These are phyloP conservation scores for Morone chrysops DNA, from an alignment of 2,113 vertebrate genomes.

Conservation along the genomic window DNA sequence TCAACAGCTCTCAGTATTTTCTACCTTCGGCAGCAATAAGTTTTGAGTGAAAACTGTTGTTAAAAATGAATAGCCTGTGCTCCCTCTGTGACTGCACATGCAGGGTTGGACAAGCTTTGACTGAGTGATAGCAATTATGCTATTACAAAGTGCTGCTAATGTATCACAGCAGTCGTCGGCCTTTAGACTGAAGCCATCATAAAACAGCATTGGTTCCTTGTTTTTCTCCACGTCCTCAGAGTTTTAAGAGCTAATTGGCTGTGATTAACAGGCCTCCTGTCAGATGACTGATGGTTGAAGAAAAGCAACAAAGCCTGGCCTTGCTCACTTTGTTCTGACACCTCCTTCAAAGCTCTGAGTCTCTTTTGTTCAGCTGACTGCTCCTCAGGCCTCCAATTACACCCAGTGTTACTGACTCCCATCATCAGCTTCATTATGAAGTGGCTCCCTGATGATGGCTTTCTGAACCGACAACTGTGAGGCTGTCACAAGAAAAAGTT, in stretches of 20 bases:
- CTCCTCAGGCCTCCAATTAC: constrained; percentile 11
- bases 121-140: constrained; percentile 18
- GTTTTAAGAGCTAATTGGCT: constrained; percentile 24
- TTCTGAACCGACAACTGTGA: neutral
- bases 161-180: neutral
- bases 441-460: neutral
- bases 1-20: neutral
- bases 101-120: neutral
- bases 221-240: neutral
- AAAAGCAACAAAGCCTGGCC: constrained; percentile 18
- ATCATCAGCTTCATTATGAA: neutral
- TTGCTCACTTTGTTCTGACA: constrained; percentile 2
- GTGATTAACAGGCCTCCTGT: constrained; percentile 23
- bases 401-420: constrained; percentile 20
- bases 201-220: neutral
- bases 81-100: constrained; percentile 2
- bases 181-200: neutral
- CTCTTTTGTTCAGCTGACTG: constrained; percentile 10
- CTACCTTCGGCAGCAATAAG: constrained; percentile 17
- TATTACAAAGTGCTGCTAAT: constrained; percentile 29
- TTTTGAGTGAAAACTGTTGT: neutral
- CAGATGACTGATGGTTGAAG: constrained; percentile 2
- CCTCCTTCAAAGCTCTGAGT: constrained; percentile 17
- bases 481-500: neutral
- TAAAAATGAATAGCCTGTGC: constrained; percentile 24